Conservation (phyloP, 1,140 invertebrate genomes). For the Linepithema humile region DNA sequence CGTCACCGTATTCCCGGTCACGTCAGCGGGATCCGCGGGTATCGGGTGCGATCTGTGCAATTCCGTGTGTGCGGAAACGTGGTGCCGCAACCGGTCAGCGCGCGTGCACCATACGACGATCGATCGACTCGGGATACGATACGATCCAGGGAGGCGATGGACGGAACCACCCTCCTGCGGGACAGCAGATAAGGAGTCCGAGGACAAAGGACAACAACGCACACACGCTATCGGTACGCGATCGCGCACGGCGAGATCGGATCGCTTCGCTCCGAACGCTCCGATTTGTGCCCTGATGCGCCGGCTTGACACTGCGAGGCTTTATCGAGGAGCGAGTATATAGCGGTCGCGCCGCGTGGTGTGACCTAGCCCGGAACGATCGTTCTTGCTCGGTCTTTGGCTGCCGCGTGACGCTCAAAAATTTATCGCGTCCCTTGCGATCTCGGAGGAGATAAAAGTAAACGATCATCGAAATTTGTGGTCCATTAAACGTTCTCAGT, state of each 20-base stretch:
- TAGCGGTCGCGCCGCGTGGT: constrained; percentile 4
- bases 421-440: not conserved
- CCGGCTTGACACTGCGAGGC: not conserved
- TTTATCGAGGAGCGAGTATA: not conserved
- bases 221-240: constrained; percentile 44
- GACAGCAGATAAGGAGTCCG: constrained; percentile 59
- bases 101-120: constrained; percentile 67
- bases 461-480: not conserved
- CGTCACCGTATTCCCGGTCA: not conserved
- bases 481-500: not conserved
- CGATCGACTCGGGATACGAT: constrained; percentile 70
- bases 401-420: not conserved
- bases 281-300: not conserved
- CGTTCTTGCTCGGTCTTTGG: constrained; percentile 8
- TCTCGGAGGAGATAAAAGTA: not conserved
- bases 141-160: constrained; percentile 72
- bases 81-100: constrained; percentile 70
- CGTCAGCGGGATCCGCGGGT: not conserved
- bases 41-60: constrained; percentile 21
- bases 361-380: constrained; percentile 43
- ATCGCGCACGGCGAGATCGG: not conserved
- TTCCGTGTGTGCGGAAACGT: constrained; percentile 52
- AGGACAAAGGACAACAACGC: constrained; percentile 12
- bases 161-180: constrained; percentile 63
- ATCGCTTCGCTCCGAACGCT: not conserved